Percentiles rank a stretch among this genome's conserved stretches.
Conservation (phyloP, 53 echinoderm and acorn worm genomes). For the Crossaster papposus region DNA sequence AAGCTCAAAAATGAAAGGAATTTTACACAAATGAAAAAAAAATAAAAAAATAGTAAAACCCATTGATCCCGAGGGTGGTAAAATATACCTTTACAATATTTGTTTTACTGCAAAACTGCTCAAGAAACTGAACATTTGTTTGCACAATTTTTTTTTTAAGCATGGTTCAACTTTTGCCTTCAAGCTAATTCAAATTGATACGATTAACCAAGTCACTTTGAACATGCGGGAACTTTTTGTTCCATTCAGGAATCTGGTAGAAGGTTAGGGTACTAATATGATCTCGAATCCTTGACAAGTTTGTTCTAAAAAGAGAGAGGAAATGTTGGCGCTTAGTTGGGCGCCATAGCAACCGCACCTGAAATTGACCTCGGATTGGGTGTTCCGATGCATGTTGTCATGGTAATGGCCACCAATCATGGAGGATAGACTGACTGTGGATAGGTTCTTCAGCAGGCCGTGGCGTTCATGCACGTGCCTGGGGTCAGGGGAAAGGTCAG, state of each 20-base stretch:
- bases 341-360: slow-evolving; percentile 55
- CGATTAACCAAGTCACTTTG: not conserved
- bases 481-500: slow-evolving; percentile 20
- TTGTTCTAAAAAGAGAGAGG: not conserved
- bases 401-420: slow-evolving; percentile 54
- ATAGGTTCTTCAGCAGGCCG: slow-evolving; percentile 84
- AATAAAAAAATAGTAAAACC: not conserved
- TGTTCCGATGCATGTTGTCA: slow-evolving; percentile 53
- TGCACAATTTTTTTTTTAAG: not conserved
- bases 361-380: slow-evolving; percentile 76
- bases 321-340: not conserved
- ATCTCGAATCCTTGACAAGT: not conserved
- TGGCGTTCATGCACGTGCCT: slow-evolving; percentile 86
- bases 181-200: not conserved
- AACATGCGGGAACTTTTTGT: not conserved
- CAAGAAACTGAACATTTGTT: not conserved
- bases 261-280: not conserved
- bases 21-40: not conserved
- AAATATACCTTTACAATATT: not conserved
- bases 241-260: not conserved
- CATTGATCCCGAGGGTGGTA: not conserved
- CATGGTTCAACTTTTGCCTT: not conserved
- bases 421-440: slow-evolving; percentile 81
- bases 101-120: not conserved
- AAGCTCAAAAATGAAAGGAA: not conserved